Base-by-base conservation (phyloP, 2,888 invertebrate species). In the Cyclophora punctaria region DNA sequence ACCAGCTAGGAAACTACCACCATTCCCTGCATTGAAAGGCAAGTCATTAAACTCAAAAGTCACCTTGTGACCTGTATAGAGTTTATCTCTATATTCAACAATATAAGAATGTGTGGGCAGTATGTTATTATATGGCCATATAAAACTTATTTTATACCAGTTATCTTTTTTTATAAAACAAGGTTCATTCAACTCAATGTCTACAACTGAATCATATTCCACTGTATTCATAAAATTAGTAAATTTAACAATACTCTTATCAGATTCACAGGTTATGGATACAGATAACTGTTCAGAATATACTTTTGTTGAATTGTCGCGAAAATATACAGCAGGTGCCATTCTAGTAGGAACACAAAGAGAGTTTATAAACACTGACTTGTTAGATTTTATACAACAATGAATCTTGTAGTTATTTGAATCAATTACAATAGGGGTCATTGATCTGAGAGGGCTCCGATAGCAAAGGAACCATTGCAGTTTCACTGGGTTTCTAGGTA, bases 21-120 rank as follows among this genome's bases (percentile, higher is more conserved):
- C 68, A 55, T 67, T 73, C 42, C 75, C 71, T 52, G 75, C 60
- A 55, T 65, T 60, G 42, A 71, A 60, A 42, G 69, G 64, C 51
- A 79, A 62, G 58, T 89, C 89, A 59, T 87, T 83, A 78, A 89
- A 89, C 56, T 82, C 78, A 69, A 89, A 78, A 48, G 68, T 67
- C 35, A 83, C 75, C 57, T 73, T 82, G 44, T 78, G 75, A 47
- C 78, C 79, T 53, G 63, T 71, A 55, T 77, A 82, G 49, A 64
- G 56, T 35, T 64, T 69, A 49, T 86, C 80, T 60, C 89, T 78
- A 52, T 78, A 77, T 64, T 82, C 83, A 33, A 88, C 79, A 52
- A 80, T 74, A 72, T 89, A 89, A 46, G 76, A 77, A 66, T 76
- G 77, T 50, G 75, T 58, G 47, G 73, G 68, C 57, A 66, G 75